phyloP scores from a whole-genome alignment of 2,797 vertebrate genomes.

The Muscicapa comitata region DNA sequence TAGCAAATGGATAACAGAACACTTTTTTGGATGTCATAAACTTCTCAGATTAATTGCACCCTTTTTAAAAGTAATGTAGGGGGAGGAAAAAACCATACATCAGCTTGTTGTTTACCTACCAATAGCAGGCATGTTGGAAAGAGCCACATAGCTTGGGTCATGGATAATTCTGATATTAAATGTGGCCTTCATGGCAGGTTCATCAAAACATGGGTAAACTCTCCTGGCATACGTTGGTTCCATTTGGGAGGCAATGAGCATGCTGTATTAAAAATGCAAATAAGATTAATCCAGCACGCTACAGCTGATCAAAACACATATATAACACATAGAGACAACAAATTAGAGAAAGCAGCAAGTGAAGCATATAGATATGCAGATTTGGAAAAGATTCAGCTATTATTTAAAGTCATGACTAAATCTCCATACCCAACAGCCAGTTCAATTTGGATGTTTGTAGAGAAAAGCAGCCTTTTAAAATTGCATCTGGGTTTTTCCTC shows the following conservation, averaged over 20 bases:
- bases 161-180: slow-evolving; percentile 79
- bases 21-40: neutral
- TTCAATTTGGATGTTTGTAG: neutral
- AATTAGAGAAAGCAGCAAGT: neutral
- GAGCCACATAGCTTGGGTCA: slow-evolving; percentile 73
- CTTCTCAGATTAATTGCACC: neutral
- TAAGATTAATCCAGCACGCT: neutral
- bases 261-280: slow-evolving; percentile 60
- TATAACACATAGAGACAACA: neutral
- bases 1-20: neutral
- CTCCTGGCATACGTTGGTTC: slow-evolving; percentile 75
- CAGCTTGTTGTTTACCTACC: slow-evolving; percentile 64
- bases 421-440: neutral
- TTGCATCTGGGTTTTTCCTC: neutral
- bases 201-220: slow-evolving; percentile 82
- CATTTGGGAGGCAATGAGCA: slow-evolving; percentile 75
- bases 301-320: neutral
- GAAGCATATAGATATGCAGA: neutral
- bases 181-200: slow-evolving; percentile 80
- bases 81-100: fast-evolving
- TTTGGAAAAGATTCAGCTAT: neutral
- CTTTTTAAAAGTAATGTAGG: neutral
- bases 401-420: neutral
- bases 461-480: neutral
- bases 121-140: slow-evolving; percentile 81